Percentiles rank a stretch among this genome's conserved stretches.
Evolutionary conservation across 2,888 invertebrate genomes (phyloP).

Genomic region (Agriopis leucophaearia): DNA sequence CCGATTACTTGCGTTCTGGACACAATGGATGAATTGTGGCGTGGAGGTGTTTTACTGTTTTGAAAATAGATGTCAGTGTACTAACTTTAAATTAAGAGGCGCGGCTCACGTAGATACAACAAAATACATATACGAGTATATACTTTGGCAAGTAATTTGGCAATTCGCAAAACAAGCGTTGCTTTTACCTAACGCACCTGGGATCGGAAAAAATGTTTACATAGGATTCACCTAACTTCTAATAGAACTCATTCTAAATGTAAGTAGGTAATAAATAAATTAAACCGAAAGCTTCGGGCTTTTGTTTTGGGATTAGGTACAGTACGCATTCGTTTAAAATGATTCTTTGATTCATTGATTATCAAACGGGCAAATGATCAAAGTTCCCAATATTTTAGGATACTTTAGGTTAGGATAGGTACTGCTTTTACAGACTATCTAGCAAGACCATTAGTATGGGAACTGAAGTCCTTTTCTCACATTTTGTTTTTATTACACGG

Average conservation of each 20-base stretch:
- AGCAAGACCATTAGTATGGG: neutral
- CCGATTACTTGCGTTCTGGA: slow-evolving; percentile 28
- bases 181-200: slow-evolving; percentile 27
- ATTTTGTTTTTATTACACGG: too few species aligned
- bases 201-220: slow-evolving; percentile 23
- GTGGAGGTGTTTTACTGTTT: slow-evolving; percentile 22
- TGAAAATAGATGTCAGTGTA: neutral
- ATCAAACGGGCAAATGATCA: too few species aligned
- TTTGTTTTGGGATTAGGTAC: neutral
- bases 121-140: neutral
- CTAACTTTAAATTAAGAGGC: slow-evolving; percentile 11
- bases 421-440: neutral
- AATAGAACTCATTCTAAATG: slow-evolving; percentile 14
- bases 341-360: neutral
- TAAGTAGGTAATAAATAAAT: slow-evolving; percentile 26
- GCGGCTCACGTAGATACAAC: slow-evolving; percentile 3
- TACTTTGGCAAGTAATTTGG: slow-evolving; percentile 14
- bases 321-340: neutral
- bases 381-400: neutral
- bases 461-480: too few species aligned
- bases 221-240: slow-evolving; percentile 28
- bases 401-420: too few species aligned
- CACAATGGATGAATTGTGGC: slow-evolving; percentile 27
- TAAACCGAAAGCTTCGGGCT: slow-evolving; percentile 11
- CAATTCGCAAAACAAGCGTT: slow-evolving; percentile 26